phyloP scores from a whole-genome alignment of 2,797 vertebrate species.

The Emydoidea blandingii region DNA sequence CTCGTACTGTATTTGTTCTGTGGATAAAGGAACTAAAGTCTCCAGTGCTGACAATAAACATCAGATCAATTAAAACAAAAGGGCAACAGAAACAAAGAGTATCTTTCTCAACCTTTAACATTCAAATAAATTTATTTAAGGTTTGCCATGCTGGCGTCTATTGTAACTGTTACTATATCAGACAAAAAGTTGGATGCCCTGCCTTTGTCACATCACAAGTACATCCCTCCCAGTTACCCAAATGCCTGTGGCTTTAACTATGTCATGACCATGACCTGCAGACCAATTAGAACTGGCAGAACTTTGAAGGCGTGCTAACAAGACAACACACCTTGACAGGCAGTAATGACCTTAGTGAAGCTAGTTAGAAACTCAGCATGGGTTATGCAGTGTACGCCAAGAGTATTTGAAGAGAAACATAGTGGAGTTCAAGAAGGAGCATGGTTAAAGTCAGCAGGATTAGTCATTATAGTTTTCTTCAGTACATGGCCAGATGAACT shows the following conservation, averaged over 20 bases:
- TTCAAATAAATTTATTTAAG: not conserved
- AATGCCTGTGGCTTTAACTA: not conserved
- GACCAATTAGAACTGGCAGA: not conserved
- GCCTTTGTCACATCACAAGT: not conserved
- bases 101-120: not conserved
- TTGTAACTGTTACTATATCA: not conserved
- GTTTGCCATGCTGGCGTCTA: not conserved
- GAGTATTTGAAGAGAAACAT: not conserved
- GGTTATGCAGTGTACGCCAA: not conserved
- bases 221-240: not conserved
- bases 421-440: not conserved
- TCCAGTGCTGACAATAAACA: not conserved
- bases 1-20: not conserved
- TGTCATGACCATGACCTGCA: not conserved
- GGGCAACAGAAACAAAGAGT: too few relatives aligned
- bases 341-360: not conserved
- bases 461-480: not conserved
- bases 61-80: not conserved
- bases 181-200: not conserved
- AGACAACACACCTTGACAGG: rapidly evolving
- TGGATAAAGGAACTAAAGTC: not conserved
- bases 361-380: not conserved
- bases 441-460: not conserved
- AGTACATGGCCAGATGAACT: not conserved
- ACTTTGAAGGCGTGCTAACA: not conserved